Percentiles rank a stretch among this genome's conserved stretches.
Conservation (phyloP, 2,888 invertebrate species). For the Drosophila austrosaltans region DNA sequence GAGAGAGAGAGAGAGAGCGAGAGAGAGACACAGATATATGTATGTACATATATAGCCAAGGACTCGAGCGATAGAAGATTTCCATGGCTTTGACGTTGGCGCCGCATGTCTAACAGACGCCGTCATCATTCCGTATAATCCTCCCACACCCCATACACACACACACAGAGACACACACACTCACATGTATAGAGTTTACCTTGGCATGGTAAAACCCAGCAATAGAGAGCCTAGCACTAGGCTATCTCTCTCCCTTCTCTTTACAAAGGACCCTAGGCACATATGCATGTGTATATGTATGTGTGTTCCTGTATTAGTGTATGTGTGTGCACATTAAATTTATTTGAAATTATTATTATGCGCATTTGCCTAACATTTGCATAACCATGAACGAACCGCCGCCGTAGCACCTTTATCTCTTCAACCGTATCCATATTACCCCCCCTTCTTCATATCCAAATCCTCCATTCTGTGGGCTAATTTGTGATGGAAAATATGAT, state of each 20-base stretch:
- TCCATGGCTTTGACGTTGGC: constrained; percentile 42
- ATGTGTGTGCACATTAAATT: constrained; percentile 41
- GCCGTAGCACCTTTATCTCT: constrained; percentile 4
- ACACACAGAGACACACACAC: constrained; percentile 17
- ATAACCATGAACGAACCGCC: constrained; percentile 44
- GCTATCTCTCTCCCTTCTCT: not conserved
- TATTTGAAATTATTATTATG: constrained; percentile 57
- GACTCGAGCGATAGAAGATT: constrained; percentile 27
- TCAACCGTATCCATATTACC: not conserved
- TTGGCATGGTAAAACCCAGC: constrained; percentile 26
- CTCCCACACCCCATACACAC: constrained; percentile 22
- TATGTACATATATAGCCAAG: constrained; percentile 9
- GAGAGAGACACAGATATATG: constrained; percentile 10
- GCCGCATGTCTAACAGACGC: constrained; percentile 45
- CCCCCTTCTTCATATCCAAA: not conserved
- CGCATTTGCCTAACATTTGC: constrained; percentile 57
- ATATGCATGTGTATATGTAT: constrained; percentile 5
- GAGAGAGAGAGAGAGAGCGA: constrained; percentile 6
- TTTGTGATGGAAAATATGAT: constrained; percentile 43
- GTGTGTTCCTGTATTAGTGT: not conserved
- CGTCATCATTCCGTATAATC: constrained; percentile 26
- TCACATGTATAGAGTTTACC: constrained; percentile 31
- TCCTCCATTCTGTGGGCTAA: constrained; percentile 31
- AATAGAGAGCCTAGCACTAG: constrained; percentile 12
- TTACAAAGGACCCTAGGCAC: constrained; percentile 9